Base-by-base conservation (phyloP, 2,113 vertebrate species). In the Aegotheles bennettii region DNA sequence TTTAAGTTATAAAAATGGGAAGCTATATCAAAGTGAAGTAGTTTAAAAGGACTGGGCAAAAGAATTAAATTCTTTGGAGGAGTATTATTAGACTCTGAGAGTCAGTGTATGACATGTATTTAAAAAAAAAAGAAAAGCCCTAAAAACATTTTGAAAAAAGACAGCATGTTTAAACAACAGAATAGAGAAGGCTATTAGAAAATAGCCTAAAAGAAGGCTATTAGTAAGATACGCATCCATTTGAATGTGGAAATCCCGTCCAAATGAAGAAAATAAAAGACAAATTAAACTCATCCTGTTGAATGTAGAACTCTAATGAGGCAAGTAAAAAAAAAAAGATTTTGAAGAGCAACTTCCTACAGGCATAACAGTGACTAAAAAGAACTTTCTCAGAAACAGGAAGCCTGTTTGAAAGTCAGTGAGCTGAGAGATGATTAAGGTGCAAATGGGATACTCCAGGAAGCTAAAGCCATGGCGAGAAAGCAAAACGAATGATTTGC, bases 401-500 rank as follows among this genome's bases (percentile, higher is more conserved):
- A 97, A 96, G 67, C 63, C 42, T 92, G 68, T 70, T 86, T 69
- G 76, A 89, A 96, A 93, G 79, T 95, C 94, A 92, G 33, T 92
- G 90, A 90, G 29, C 76, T 95, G 92, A 75, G 83, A 93, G 83
- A 84, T 94, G 76, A 96, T 96, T 95, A 90, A 96, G 83, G 94
- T 90, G 68, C 65, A 93, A 93, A 93, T 94, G 68, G 88, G 63
- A 74, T 93, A 92, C 47, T 95, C 48, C 59, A 92, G 92, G 95
- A 94, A 97, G 68, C 63, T 79, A 81, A 26, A 1, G 2, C 64
- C 54, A 35, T 51, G 47, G 50, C 3, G 4, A 92, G 90, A 94
- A 94, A 92, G 40, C 83, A 74, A 92, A 96, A 93, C 6, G 2
- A 92, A 90, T 64, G 84, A 88, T 94, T 95, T 94, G 71, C 92